These are phyloP conservation scores for Plebejus anna DNA, from an alignment of 2,888 invertebrate species.

Conservation along the genomic window DNA sequence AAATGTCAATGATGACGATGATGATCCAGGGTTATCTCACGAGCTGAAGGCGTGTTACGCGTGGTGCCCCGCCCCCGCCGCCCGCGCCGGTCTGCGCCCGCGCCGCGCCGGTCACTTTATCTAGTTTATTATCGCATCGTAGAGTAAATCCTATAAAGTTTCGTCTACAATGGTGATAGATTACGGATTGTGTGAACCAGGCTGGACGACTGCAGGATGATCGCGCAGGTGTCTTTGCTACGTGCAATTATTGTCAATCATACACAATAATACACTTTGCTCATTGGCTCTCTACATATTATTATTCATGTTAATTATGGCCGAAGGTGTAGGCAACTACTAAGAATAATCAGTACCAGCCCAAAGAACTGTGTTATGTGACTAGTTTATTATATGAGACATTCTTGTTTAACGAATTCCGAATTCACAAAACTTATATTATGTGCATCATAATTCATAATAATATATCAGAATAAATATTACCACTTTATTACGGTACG, in stretches of 20 bases:
- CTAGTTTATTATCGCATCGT: constrained; percentile 7
- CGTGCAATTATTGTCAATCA: too few species aligned
- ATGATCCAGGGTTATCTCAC: constrained; percentile 28
- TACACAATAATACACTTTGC: too few species aligned
- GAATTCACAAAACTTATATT: background rate
- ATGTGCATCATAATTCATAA: background rate
- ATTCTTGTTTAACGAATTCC: background rate
- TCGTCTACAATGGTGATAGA: background rate
- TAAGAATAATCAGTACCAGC: too few species aligned
- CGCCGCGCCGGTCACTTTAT: background rate
- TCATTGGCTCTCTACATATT: too few species aligned
- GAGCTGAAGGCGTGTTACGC: constrained; percentile 32
- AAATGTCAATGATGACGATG: background rate
- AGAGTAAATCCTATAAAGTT: background rate
- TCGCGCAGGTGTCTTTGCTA: too few species aligned
- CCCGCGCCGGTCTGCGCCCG: background rate
- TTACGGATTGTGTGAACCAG: background rate
- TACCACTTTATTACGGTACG: background rate
- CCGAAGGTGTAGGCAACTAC: too few species aligned
- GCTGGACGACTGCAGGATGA: too few species aligned
- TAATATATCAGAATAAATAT: background rate
- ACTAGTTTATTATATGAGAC: too few species aligned
- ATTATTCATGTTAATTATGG: too few species aligned
- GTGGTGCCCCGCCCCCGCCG: constrained; percentile 17
- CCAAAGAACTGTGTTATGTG: too few species aligned